phyloP scores from a whole-genome alignment of 2,113 vertebrate genomes.

The Nycticebus coucang region DNA sequence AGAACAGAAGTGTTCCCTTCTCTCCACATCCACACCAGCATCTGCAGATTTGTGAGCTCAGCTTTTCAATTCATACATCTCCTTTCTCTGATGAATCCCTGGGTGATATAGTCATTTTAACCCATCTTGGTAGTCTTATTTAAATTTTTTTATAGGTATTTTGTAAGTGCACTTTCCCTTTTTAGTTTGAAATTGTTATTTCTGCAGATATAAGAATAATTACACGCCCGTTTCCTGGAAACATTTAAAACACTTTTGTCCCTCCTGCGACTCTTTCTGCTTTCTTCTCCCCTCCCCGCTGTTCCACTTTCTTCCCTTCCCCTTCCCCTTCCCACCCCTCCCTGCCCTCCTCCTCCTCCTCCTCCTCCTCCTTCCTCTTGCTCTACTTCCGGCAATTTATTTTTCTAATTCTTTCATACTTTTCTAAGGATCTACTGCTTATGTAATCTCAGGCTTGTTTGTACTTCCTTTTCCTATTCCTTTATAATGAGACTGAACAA shows the following conservation, averaged over 20 bases:
- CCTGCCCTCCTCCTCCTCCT: no score
- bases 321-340: no score
- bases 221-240: neutral
- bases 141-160: neutral
- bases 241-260: neutral
- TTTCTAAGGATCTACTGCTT: constrained; percentile 2
- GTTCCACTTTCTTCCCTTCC: neutral
- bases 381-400: neutral
- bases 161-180: neutral
- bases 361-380: fast-evolving
- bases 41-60: neutral
- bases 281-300: neutral
- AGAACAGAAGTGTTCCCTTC: no score
- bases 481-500: neutral
- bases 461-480: neutral
- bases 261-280: neutral
- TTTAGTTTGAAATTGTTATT: constrained; percentile 20
- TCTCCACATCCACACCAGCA: no score
- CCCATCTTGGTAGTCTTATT: constrained; percentile 1
- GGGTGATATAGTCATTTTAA: neutral
- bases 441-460: neutral
- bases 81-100: neutral
- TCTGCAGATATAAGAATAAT: constrained; percentile 48
- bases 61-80: neutral
- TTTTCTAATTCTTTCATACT: constrained; percentile 1